Base-by-base conservation (phyloP, 2,888 invertebrate genomes). In the Heteropelma amictum region DNA sequence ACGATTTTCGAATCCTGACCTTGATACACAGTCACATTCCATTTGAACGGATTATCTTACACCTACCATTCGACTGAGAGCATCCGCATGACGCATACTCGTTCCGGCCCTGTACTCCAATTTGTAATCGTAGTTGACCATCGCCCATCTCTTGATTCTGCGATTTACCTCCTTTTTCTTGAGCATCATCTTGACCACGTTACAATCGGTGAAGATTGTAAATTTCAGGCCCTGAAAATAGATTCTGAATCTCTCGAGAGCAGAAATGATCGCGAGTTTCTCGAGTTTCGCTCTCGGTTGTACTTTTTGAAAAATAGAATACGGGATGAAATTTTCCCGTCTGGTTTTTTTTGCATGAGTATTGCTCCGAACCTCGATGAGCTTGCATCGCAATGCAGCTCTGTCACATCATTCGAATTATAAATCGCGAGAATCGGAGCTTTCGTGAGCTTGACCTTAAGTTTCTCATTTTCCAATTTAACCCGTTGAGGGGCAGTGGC, bases 311-410 rank as follows among this genome's bases (percentile, higher is more conserved):
- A 76, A 82, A 84, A 71, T 82, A 83, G 63, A 82, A 83, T 1
- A 84, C 61, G 0, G 83, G 84, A 21, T 85, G 83, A 14, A 84
- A 76, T 45, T 76, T 70, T 3, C n/a, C 67, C 63, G 74, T 83
- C 78, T 3, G 45, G 5, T 54, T 85, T 80, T 56, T 71, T 82
- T 82, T 10, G 84, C 85, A 78, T 86, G 14, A 86, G 72, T 14
- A 87, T 82, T 0, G 81, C 79, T 0, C 84, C 84, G 65, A 78
- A 85, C 3, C 84, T 86, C 6, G 76, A 10, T 2, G 77, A 45
- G 64, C 82, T 83, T 6, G 84, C 85, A 78, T 86, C 85, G 33
- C 83, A 84, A 63, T 86, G 85, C 33, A 85, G 61, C 64, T 87
- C 83, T n/a, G 85, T 87, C 47, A 80, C 78, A 19, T 72, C 65